Evolutionary conservation across 2,113 vertebrate species (phyloP).

Genomic region (Nycticebus coucang): DNA sequence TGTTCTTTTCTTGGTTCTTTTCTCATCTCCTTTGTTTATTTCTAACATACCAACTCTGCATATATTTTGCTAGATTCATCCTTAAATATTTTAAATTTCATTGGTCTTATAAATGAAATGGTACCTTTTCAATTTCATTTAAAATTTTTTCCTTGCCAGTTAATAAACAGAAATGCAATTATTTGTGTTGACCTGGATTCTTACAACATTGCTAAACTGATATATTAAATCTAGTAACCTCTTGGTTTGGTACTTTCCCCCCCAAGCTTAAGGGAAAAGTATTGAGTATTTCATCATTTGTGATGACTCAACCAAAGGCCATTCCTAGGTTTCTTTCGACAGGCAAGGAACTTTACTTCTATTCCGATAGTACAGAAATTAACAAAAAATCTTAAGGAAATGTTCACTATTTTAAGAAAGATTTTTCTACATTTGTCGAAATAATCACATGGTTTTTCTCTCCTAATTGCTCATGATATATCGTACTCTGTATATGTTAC

Average conservation of each 20-base stretch:
- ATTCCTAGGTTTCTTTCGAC: background rate
- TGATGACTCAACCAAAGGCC: background rate
- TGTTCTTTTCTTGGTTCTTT: background rate
- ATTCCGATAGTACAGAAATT: background rate
- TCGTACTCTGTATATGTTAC: background rate
- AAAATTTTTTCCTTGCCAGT: background rate
- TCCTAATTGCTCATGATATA: background rate
- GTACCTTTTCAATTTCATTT: background rate
- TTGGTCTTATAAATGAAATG: background rate
- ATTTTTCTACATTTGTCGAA: background rate
- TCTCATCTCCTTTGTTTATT: background rate
- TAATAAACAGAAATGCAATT: background rate
- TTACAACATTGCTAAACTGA: background rate
- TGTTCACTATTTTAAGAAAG: background rate
- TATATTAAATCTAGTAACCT: background rate
- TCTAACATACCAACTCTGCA: background rate
- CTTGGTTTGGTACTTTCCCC: background rate
- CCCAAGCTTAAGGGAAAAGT: background rate
- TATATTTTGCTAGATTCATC: background rate
- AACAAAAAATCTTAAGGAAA: background rate
- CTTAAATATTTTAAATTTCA: background rate
- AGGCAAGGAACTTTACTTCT: background rate
- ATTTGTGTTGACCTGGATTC: background rate
- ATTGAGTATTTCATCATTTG: background rate
- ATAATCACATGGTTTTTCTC: background rate